Conservation (phyloP, 2,113 vertebrate genomes). For the Cyphomyrus plagiostoma region DNA sequence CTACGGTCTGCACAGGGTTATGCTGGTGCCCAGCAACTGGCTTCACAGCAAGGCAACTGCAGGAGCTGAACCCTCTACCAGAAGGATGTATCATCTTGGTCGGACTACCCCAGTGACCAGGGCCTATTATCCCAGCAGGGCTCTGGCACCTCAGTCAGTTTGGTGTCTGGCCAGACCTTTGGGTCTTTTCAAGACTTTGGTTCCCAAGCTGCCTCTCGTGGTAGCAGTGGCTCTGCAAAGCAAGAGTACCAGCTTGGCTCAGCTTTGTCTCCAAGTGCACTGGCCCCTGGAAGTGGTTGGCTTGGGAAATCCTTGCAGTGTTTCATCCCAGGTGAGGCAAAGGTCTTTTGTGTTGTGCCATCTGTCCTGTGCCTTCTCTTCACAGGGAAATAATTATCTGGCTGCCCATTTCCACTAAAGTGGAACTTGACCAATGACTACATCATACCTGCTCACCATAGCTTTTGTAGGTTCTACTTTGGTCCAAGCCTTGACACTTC, state of each 20-base stretch:
- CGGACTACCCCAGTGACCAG: neutral
- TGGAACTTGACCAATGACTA: neutral
- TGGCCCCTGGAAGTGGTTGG: neutral
- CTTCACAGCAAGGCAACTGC: no score
- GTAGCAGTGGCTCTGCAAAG: neutral
- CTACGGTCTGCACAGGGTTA: no score
- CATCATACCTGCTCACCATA: neutral
- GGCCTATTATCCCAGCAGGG: neutral
- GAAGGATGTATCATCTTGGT: neutral
- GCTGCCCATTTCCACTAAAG: neutral
- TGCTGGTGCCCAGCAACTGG: no score
- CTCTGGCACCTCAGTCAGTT: neutral
- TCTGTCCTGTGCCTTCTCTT: neutral
- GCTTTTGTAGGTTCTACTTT: neutral
- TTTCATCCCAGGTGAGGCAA: neutral
- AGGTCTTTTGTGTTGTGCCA: neutral
- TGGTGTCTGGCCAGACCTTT: neutral
- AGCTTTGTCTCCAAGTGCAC: neutral
- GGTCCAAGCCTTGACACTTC: neutral
- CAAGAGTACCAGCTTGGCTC: neutral
- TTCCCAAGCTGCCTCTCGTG: neutral
- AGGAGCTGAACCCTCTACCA: neutral
- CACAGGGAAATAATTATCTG: neutral
- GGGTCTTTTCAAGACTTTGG: neutral
- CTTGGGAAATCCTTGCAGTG: neutral